phyloP scores from a whole-genome alignment of 2,113 vertebrate genomes.

The Lophochroa leadbeateri region DNA sequence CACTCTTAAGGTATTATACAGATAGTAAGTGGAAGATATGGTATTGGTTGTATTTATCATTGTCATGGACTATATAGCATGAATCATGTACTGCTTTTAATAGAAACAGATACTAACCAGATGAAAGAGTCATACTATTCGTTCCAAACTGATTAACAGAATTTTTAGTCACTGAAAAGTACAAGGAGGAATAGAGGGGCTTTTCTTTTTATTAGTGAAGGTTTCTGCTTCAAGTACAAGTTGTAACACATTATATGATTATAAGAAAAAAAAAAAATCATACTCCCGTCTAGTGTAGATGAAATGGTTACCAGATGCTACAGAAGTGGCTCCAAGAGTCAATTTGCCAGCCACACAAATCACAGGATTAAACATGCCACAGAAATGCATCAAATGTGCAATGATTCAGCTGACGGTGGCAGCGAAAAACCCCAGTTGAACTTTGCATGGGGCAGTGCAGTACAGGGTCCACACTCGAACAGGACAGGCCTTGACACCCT shows the following conservation, averaged over 20 bases:
- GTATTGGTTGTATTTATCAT: background rate
- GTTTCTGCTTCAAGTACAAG: background rate
- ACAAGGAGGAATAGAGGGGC: background rate
- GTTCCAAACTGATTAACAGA: background rate
- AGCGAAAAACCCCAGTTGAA: background rate
- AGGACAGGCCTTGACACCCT: background rate
- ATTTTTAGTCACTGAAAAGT: background rate
- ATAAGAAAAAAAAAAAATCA: background rate
- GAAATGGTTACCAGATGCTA: background rate
- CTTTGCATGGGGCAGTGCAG: background rate
- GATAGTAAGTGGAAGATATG: background rate
- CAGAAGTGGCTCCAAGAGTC: background rate
- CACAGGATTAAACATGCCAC: background rate
- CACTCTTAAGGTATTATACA: background rate
- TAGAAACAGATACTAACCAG: background rate
- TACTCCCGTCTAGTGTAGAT: background rate
- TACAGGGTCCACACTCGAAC: background rate
- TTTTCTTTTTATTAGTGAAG: background rate
- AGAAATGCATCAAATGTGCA: background rate
- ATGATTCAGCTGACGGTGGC: background rate
- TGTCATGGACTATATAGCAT: background rate
- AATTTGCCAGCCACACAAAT: background rate
- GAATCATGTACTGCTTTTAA: background rate
- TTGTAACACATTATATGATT: background rate
- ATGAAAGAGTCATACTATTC: background rate